A percentile compares a stretch with the other conserved stretches of the same genome.
Conservation (phyloP, 2,797 vertebrate genomes). For the Loris lydekkerianus region DNA sequence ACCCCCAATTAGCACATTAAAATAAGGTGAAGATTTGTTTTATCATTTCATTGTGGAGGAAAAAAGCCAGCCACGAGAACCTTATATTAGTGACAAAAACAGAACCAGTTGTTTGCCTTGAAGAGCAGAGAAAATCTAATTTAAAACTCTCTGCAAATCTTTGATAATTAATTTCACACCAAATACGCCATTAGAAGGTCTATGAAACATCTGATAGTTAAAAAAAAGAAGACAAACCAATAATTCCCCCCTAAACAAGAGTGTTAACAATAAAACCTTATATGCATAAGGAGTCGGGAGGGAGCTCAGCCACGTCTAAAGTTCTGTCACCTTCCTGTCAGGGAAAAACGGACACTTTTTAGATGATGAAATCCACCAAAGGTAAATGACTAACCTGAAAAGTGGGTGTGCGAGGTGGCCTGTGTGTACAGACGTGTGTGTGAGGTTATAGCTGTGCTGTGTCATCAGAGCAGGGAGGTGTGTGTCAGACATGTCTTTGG, state of each 20-base stretch:
- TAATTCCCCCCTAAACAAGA: conserved; percentile 77
- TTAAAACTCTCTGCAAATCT: conserved; percentile 78
- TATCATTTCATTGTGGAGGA: conserved; percentile 79
- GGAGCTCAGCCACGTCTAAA: background rate
- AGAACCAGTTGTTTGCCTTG: conserved; percentile 76
- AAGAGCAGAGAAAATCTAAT: conserved; percentile 79
- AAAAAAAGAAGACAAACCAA: conserved; percentile 65
- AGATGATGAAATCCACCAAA: accelerated
- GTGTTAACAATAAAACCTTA: conserved; percentile 53
- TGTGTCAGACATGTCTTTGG: accelerated
- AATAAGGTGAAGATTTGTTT: conserved; percentile 83
- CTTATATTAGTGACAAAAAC: conserved; percentile 76
- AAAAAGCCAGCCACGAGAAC: conserved; percentile 82
- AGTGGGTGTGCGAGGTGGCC: accelerated
- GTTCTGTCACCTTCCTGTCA: background rate
- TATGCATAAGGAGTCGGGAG: background rate
- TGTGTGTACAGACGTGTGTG: accelerated
- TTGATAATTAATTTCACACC: conserved; percentile 78
- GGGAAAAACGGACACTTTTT: background rate
- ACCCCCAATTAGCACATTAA: conserved; percentile 90
- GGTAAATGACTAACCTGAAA: background rate
- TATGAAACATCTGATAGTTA: conserved; percentile 74
- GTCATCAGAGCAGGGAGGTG: background rate
- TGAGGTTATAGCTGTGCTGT: accelerated
- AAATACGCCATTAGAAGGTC: conserved; percentile 74